These are phyloP conservation scores for Bhutanitis thaidina DNA, from an alignment of 2,888 invertebrate genomes.

Conservation along the genomic window DNA sequence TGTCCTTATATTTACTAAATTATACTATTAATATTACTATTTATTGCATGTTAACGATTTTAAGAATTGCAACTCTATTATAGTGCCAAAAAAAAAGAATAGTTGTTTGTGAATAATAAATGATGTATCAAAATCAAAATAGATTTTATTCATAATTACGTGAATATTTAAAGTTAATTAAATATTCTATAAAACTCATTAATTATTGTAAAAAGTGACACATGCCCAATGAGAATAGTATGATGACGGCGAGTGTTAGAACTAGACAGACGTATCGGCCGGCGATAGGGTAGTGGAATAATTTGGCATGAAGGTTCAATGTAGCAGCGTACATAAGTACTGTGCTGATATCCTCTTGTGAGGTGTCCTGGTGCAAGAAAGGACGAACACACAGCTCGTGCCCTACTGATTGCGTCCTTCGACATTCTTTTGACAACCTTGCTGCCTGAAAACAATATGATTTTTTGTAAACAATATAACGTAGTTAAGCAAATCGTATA, in stretches of 20 bases:
- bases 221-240: constrained; percentile 85
- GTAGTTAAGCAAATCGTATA: no score
- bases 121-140: not conserved
- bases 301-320: constrained; percentile 85
- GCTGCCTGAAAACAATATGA: constrained; percentile 83
- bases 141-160: constrained; percentile 20
- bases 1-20: no score
- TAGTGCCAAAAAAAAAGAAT: constrained; percentile 6
- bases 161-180: constrained; percentile 7
- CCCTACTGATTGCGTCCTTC: constrained; percentile 85
- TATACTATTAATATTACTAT: no score
- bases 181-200: not conserved
- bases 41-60: no score
- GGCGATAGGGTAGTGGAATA: constrained; percentile 86
- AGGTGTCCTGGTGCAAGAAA: constrained; percentile 88
- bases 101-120: constrained; percentile 9
- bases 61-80: not conserved
- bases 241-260: constrained; percentile 79
- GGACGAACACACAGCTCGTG: constrained; percentile 89
- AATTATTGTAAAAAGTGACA: constrained; percentile 80
- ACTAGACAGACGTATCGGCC: constrained; percentile 83
- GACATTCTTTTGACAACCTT: constrained; percentile 85
- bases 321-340: constrained; percentile 88
- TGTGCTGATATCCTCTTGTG: constrained; percentile 86
- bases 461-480: not conserved